Evolutionary conservation across 1,140 invertebrate species (phyloP), one percentile per base, ranked within the genome.

Genomic region (Archivesica marissinica): DNA sequence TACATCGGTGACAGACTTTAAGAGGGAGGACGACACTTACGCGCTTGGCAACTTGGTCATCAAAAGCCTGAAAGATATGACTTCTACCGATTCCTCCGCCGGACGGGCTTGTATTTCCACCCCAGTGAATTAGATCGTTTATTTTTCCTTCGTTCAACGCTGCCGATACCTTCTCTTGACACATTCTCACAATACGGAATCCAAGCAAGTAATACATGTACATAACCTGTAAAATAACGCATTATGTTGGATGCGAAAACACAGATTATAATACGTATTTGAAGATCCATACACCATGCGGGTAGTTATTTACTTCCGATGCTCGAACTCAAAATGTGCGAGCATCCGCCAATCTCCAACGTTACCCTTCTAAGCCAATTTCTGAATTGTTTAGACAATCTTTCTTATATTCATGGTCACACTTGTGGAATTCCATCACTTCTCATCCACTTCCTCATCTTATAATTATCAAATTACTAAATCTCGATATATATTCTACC

Each of bases 191-290:
- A 23, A 84, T 84, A 25, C 81, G 50, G 41, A 75, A 84, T 13
- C 79, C 79, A 13, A 99, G 95, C 35, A 99, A 94, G 92, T 99
- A 99, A 95, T 99, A 99, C 97, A 99, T 99, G 95, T 99, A 99
- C 98, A 99, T 99, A 1, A 99, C 98, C 96, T 97, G 23, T 2
- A 79, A 35, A 72, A 50, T 6, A 38, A 66, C 13, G 9, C 28
- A 64, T 30, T 25, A 56, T 15, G 7, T 15, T 7, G 54, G n/a
- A 56, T 9, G 20, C 20, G 11, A 50, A 11, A 11, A 50, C 44
- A 11, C 20, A 50, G 9, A 50, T 50, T 50, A 50, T 11, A 50
- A 50, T 11, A 50, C 9, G 20, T 50, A 50, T 50, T 20, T 50
- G 20, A 50, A 11, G 44, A 11, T 20, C 9, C 44, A 50, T 50